Base-by-base conservation (phyloP, 1,140 invertebrate species). In the Platorchestia sp. region DNA sequence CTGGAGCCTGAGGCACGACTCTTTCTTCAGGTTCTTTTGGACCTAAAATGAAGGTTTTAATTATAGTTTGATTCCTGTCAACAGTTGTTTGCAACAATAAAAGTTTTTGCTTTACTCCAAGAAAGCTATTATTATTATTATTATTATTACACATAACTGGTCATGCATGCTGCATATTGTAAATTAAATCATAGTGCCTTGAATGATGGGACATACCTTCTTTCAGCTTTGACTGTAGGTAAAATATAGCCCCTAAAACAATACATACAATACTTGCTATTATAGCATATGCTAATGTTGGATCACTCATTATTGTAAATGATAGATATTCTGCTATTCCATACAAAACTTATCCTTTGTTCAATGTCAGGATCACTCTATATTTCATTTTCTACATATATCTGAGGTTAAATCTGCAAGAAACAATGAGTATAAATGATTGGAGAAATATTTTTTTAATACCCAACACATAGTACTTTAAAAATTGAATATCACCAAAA, bases 251-350 rank as follows among this genome's bases (percentile, higher is more conserved):
- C 36, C 43, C 91, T 93, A 93, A 93, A 93, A 93, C 36, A 47
- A 93, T 47, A 93, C 43, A n/a, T 6, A 93, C 10, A 47, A 93
- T 93, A 47, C 41, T 93, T 6, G 91, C 45, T 16, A 93, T 93
- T 44, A 93, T 45, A 47, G 91, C 91, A 47, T 93, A 93, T 1
- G 91, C 91, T n/a, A 93, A 40, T 22, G 45, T 41, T 95, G 86
- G 47, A 47, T 93, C 47, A 93, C 91, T 75, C 87, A 53, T 89
- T 3, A 86, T 95, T 95, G 75, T n/a, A 75, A 40, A 51, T 86
- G 27, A 40, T 3, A 14, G 19, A 43, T 45, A 95, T 47, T 43
- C 91, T 95, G 22, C 16, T 42, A 95, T 86, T 95, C 47, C 19
- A 90, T 42, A 16, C 5, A 90, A 5, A 36, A 51, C 6, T 51